A percentile compares a stretch with the other conserved stretches of the same genome.
These are phyloP conservation scores for Siniperca knerii DNA, from an alignment of 2,113 vertebrate species.

Conservation along the genomic window DNA sequence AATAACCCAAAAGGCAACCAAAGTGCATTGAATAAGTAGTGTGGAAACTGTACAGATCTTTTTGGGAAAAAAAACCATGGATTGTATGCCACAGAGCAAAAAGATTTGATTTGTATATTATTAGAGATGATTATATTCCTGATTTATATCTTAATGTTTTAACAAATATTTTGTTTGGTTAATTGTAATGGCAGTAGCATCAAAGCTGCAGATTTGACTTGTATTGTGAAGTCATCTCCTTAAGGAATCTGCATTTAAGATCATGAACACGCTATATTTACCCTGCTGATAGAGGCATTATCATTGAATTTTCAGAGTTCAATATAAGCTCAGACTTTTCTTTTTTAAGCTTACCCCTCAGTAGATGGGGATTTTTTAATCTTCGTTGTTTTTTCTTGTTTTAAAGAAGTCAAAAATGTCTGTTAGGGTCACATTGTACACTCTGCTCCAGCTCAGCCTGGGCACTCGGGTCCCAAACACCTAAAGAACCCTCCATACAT, in stretches of 20 bases:
- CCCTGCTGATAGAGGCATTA: slow-evolving; percentile 15
- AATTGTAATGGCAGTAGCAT: slow-evolving; percentile 16
- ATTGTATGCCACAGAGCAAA: slow-evolving; percentile 48
- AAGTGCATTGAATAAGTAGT: slow-evolving; percentile 65
- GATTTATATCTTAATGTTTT: slow-evolving; percentile 19
- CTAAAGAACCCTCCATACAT: slow-evolving; percentile 74
- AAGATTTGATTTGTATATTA: slow-evolving; percentile 14
- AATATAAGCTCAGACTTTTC: background rate
- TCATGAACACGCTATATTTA: slow-evolving; percentile 35
- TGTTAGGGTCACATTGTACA: slow-evolving; percentile 82
- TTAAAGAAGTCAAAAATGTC: slow-evolving; percentile 64
- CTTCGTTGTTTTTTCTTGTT: slow-evolving; percentile 3
- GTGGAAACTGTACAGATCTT: slow-evolving; percentile 54
- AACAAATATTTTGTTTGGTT: slow-evolving; percentile 11
- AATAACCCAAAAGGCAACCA: slow-evolving; percentile 80
- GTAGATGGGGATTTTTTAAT: slow-evolving; percentile 15
- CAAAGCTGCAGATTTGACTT: slow-evolving; percentile 42
- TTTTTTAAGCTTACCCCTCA: slow-evolving; percentile 2
- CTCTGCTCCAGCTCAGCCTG: slow-evolving; percentile 86
- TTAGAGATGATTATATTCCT: slow-evolving; percentile 19
- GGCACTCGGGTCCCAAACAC: slow-evolving; percentile 89
- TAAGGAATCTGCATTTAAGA: slow-evolving; percentile 34
- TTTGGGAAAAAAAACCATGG: slow-evolving; percentile 32
- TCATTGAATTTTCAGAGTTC: slow-evolving; percentile 24
- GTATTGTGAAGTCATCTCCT: slow-evolving; percentile 37